Evolutionary conservation across 2,113 vertebrate species (phyloP).

Genomic region (Tauraco erythrolophus): DNA sequence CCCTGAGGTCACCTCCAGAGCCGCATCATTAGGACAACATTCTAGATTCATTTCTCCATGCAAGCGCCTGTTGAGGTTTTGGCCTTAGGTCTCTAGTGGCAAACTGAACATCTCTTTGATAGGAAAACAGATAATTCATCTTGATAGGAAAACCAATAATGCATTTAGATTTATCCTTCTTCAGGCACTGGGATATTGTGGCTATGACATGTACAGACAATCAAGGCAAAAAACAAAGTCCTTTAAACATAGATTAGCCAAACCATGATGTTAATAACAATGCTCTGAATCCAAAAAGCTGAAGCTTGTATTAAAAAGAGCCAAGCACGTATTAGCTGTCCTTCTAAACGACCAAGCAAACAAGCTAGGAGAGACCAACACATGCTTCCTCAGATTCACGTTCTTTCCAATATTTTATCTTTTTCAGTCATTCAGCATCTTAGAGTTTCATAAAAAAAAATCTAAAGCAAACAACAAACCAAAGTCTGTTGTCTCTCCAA

Average conservation of each 20-base stretch:
- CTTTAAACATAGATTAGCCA: background rate
- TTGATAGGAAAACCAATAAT: background rate
- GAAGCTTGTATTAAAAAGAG: background rate
- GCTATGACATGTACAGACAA: background rate
- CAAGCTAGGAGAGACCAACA: background rate
- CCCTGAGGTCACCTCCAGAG: background rate
- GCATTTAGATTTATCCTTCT: background rate
- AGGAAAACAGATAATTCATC: background rate
- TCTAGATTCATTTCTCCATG: background rate
- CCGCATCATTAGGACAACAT: background rate
- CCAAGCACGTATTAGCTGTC: background rate
- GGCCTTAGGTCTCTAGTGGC: background rate
- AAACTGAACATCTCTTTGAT: background rate
- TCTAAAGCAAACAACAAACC: background rate
- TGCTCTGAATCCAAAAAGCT: background rate
- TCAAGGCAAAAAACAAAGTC: background rate
- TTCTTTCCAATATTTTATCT: background rate
- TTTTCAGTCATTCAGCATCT: background rate
- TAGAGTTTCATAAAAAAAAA: background rate
- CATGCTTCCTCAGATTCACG: background rate
- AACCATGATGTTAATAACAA: background rate
- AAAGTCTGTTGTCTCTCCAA: background rate
- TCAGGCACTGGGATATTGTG: background rate
- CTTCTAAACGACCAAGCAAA: background rate
- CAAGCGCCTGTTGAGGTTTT: background rate